These are phyloP conservation scores for Gadus macrocephalus DNA, from an alignment of 2,113 vertebrate genomes.

Conservation along the genomic window DNA sequence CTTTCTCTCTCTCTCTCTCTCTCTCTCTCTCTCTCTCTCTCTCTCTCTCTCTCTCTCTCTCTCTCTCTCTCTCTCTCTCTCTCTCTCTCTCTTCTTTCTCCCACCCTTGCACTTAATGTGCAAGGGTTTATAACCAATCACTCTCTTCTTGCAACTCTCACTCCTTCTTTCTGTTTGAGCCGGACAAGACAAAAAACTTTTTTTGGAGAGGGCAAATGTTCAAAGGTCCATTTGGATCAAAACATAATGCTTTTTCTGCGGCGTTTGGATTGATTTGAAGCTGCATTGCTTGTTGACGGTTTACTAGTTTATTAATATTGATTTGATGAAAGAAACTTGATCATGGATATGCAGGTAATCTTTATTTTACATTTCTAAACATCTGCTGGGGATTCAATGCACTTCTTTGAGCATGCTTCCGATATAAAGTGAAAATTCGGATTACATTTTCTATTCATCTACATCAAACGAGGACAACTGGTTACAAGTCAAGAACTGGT, in stretches of 20 bases:
- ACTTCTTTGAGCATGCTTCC: constrained; percentile 38
- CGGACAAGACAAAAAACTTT: constrained; percentile 44
- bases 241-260: constrained; percentile 14
- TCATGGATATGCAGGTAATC: constrained; percentile 25
- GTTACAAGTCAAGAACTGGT: constrained; percentile 51
- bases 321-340: neutral
- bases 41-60: constrained; percentile 41
- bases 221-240: constrained; percentile 12
- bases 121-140: constrained; percentile 71
- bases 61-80: constrained; percentile 13
- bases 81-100: constrained; percentile 18
- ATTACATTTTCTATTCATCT: constrained; percentile 25
- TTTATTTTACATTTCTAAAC: constrained; percentile 14
- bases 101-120: constrained; percentile 55
- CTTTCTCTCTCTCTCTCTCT: constrained; percentile 42
- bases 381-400: constrained; percentile 14
- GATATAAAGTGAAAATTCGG: constrained; percentile 31
- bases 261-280: neutral
- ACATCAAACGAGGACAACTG: constrained; percentile 23
- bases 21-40: constrained; percentile 21
- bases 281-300: constrained; percentile 9
- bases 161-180: constrained; percentile 44
- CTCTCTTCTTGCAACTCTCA: constrained; percentile 55
- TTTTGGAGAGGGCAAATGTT: constrained; percentile 5
- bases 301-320: constrained; percentile 6